Base-by-base conservation (phyloP, 2,797 vertebrate species). In the Danio jaintianensis region DNA sequence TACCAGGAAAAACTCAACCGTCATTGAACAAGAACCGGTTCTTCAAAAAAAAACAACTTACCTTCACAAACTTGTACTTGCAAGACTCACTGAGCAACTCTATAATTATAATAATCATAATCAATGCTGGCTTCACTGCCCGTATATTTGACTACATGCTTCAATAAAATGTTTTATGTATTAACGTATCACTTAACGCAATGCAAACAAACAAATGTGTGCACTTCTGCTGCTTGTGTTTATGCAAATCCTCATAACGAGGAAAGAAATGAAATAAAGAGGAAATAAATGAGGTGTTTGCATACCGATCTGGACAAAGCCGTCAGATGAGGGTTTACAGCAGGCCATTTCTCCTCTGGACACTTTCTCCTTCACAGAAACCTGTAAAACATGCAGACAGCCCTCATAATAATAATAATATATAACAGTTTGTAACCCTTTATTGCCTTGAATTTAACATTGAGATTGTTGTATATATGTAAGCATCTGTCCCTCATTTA, bases 291-390 rank as follows among this genome's bases (percentile, higher is more conserved):
- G 7, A 55, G 29, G 3, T 4, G 10, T 11, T 40, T 63, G 18
- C 18, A 13, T 92, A 94, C 93, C 93, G 89, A 93, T 92, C 80
- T 89, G 86, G 61, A 91, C 86, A 88, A 91, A 94, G 58, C 92
- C 93, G 0, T 92, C 89, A 22, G 85, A 63, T n/a, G 90, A 91
- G 83, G 79, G 71, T 83, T 81, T 55, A 61, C 89, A 89, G 67
- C 89, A 90, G 22, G 85, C 74, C 64, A 86, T 81, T 50, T 81
- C 79, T 85, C 84, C 70, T 43, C 50, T 86, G 9, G 75, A 7
- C 22, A 71, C 0, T 18, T 80, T 29, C 71, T 79, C 59, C 76
- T 87, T 83, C 47, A 89, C 79, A 70, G 85, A 71, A 3, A 63
- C 43, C 11, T 6, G 80, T 38, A 82, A 78, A 18, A 70, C 67